Percentiles rank a stretch among this genome's conserved stretches.
Conservation (phyloP, 1,140 invertebrate genomes). For the Ctenoplectra terminalis region DNA sequence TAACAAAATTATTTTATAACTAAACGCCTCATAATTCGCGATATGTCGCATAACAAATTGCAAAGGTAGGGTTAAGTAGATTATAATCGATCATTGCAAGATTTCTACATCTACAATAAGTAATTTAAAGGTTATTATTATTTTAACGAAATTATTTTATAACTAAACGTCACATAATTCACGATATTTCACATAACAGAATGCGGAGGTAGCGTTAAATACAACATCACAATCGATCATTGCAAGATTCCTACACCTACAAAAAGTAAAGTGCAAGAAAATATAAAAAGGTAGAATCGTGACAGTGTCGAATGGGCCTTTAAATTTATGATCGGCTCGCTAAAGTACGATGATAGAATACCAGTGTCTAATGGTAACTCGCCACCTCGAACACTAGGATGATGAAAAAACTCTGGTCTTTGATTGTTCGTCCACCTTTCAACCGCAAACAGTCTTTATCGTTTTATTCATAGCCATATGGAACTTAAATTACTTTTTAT, state of each 20-base stretch:
- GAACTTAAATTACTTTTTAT: too few relatives aligned
- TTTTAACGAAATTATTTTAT: not conserved
- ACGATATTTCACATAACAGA: not conserved
- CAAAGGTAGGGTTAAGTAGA: too few relatives aligned
- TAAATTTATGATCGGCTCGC: conserved; percentile 64
- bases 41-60: too few relatives aligned
- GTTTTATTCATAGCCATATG: too few relatives aligned
- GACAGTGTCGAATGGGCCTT: conserved; percentile 51
- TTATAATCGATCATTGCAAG: too few relatives aligned
- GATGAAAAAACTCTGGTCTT: conserved; percentile 36
- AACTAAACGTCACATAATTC: not conserved
- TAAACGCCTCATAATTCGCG: too few relatives aligned
- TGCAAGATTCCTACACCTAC: not conserved
- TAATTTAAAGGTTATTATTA: too few relatives aligned
- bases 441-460: conserved; percentile 6
- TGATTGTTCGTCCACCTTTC: conserved; percentile 25
- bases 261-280: not conserved
- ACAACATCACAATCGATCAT: not conserved
- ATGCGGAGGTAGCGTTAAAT: not conserved
- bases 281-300: conserved; percentile 9
- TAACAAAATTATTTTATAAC: too few relatives aligned
- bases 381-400: conserved; percentile 35
- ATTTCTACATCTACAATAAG: too few relatives aligned
- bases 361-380: conserved; percentile 50
- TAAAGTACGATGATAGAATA: conserved; percentile 59